These are phyloP conservation scores for Poecilia latipinna DNA, from an alignment of 2,113 vertebrate genomes.

Conservation along the genomic window DNA sequence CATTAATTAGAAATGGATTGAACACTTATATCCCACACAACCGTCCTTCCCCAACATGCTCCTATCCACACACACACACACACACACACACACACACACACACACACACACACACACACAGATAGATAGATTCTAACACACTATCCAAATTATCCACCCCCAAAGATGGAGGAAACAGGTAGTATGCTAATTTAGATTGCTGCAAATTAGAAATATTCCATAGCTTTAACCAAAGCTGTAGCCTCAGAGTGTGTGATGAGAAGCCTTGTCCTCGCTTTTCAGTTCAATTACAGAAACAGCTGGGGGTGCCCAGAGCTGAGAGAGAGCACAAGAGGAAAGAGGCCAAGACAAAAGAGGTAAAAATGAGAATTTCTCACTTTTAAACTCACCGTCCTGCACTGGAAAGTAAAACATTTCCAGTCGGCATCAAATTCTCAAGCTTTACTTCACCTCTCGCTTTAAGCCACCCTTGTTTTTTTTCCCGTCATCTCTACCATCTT, in stretches of 20 bases:
- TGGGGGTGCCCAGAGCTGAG: conserved; percentile 17
- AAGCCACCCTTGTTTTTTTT: neutral
- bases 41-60: neutral
- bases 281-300: conserved; percentile 52
- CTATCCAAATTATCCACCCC: conserved; percentile 6
- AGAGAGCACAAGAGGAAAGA: conserved; percentile 1
- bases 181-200: conserved; percentile 55
- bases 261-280: conserved; percentile 35
- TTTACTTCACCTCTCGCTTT: conserved; percentile 16
- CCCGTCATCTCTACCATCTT: conserved; percentile 19
- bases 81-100: neutral
- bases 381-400: conserved; percentile 13
- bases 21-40: neutral
- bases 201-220: conserved; percentile 50
- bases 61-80: neutral
- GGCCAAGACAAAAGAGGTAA: neutral
- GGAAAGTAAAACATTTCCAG: neutral
- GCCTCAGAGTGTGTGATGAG: conserved; percentile 38
- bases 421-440: conserved; percentile 2
- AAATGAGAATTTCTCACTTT: conserved; percentile 21
- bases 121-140: neutral
- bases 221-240: conserved; percentile 29
- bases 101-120: neutral
- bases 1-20: conserved; percentile 8
- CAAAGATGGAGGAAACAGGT: conserved; percentile 40